These are phyloP conservation scores for Anaspis maculata DNA, from an alignment of 2,888 invertebrate genomes.

Conservation along the genomic window DNA sequence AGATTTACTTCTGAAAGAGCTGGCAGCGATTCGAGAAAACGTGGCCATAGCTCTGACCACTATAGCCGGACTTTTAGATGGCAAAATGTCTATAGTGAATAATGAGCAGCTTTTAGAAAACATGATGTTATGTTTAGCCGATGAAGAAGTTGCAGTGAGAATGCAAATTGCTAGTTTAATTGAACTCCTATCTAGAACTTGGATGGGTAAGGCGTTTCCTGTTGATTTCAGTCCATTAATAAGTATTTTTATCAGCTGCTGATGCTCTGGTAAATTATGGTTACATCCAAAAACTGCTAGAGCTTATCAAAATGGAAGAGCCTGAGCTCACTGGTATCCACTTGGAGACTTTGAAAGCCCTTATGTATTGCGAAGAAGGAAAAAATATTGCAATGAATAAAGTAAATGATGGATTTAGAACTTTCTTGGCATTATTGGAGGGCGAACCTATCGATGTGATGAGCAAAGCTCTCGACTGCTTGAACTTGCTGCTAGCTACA, in stretches of 20 bases:
- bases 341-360: conserved; percentile 33
- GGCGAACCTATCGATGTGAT: conserved; percentile 27
- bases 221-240: conserved; percentile 1
- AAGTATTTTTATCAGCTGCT: conserved; percentile 29
- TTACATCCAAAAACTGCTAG: conserved; percentile 34
- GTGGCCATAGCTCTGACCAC: conserved; percentile 34
- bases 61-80: conserved; percentile 36
- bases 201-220: conserved; percentile 25
- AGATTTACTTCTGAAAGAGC: conserved; percentile 29
- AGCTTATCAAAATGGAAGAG: conserved; percentile 26
- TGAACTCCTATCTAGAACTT: conserved; percentile 36
- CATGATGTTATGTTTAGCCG: conserved; percentile 32
- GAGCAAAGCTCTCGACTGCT: conserved; percentile 29
- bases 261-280: conserved; percentile 36
- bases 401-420: too few species aligned
- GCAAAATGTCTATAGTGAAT: conserved; percentile 37
- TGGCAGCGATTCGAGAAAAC: conserved; percentile 35
- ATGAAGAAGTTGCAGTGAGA: conserved; percentile 34
- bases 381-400: conserved; percentile 34
- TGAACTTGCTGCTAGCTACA: conserved; percentile 33
- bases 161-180: conserved; percentile 37
- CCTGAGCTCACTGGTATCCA: conserved; percentile 31
- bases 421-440: conserved; percentile 33
- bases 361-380: conserved; percentile 39
- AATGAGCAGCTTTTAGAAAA: conserved; percentile 33